A percentile compares a stretch with the other conserved stretches of the same genome.
Conservation (phyloP, 2,797 vertebrate species). For the Ptychadena robeensis region DNA sequence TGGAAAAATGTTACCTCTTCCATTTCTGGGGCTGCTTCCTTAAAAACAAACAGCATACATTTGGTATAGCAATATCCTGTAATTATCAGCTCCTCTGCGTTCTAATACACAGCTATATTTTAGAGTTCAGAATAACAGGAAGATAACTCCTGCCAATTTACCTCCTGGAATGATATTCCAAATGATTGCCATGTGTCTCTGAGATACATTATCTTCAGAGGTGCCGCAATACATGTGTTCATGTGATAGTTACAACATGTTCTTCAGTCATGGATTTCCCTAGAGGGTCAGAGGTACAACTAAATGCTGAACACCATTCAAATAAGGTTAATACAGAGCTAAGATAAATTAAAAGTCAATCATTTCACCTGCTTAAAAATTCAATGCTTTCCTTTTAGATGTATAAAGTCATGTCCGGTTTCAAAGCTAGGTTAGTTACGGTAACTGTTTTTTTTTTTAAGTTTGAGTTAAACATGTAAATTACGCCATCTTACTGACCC, state of each 20-base stretch:
- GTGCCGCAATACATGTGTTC: neutral
- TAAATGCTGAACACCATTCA: neutral
- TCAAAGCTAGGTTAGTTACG: neutral
- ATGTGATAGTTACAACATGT: neutral
- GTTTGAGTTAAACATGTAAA: neutral
- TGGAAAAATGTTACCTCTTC: slow-evolving; percentile 1
- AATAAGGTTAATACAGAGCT: neutral
- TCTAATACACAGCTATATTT: slow-evolving; percentile 21
- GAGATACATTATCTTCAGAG: slow-evolving; percentile 7
- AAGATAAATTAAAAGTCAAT: neutral
- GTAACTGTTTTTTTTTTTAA: neutral
- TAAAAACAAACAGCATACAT: slow-evolving; percentile 33
- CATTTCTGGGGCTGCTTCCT: neutral
- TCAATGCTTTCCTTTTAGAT: neutral
- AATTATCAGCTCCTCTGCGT: neutral
- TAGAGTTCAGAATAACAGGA: slow-evolving; percentile 52
- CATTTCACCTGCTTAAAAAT: neutral
- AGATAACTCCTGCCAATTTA: slow-evolving; percentile 37
- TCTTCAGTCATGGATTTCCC: neutral
- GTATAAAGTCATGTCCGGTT: no score
- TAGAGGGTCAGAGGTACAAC: neutral
- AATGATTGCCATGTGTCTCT: slow-evolving; percentile 48
- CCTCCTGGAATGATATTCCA: slow-evolving; percentile 23
- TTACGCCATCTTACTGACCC: no score
- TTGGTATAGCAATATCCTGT: slow-evolving; percentile 32